Base-by-base conservation (phyloP, 2,888 invertebrate species). In the Gonocerus acuteangulatus region DNA sequence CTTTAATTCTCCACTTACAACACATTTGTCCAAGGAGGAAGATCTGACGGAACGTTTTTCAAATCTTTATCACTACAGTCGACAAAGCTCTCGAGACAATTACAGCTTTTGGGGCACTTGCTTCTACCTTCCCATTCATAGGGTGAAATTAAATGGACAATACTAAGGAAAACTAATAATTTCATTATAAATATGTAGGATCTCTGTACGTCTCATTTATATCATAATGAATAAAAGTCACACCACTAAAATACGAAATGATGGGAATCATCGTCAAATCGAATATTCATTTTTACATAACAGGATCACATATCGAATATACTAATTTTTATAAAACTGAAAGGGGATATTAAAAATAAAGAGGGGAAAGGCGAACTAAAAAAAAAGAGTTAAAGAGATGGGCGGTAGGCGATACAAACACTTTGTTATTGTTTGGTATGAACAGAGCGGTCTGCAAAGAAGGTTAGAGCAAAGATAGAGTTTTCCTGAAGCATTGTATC, bases 61-160 rank as follows among this genome's bases (percentile, higher is more conserved):
- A 66, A 59, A 48, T 47, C 54, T 52, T 64, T 62, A 32, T 58
- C 44, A 48, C 62, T 60, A 22, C 66, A 66, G 39, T 66, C 66
- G 15, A 65, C 63, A 49, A 63, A 62, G 44, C 63, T 65, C 19
- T 65, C 62, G 49, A 65, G 62, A 23, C 65, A 65, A 19, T 27
- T 59, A 51, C 65, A 65, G 22, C 54, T 56, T 42, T 61, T 48
- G 16, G 63, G 62, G 48, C 65, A 65, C 42, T 49, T 15, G 34
- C 60, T 32, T 23, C 49, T 16, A 11, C 56, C 56, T 13, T 44
- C 56, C 39, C 18, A 39, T 15, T 52, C 39, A 39, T 52, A 21
- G n/a, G 39, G 15, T 18, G 42, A 52, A 32, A 52, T 52, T 18
- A 52, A 52, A 39, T 44, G 45, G 23, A 45, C 44, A 42, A 39